phyloP scores from a whole-genome alignment of 2,113 vertebrate species.

The Neolamprologus modestus region DNA sequence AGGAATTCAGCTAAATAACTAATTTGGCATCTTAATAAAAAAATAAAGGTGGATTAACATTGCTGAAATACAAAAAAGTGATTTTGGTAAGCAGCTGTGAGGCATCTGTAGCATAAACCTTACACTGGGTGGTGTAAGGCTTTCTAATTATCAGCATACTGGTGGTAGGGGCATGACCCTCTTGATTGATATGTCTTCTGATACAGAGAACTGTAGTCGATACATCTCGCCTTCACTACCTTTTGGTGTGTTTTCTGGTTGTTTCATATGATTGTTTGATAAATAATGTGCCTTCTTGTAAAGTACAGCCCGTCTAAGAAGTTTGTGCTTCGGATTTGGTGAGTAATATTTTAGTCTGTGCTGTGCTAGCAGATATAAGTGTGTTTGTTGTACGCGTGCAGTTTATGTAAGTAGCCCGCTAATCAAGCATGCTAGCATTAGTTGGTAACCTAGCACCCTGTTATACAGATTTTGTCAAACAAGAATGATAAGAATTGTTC shows the following conservation, averaged over 20 bases:
- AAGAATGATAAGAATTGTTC: neutral
- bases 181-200: neutral
- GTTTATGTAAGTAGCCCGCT: neutral
- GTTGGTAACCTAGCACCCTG: neutral
- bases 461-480: neutral
- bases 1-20: neutral
- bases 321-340: neutral
- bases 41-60: neutral
- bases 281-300: neutral
- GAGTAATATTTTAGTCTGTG: neutral
- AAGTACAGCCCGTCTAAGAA: neutral
- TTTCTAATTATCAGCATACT: neutral
- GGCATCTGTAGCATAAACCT: neutral
- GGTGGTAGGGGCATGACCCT: neutral
- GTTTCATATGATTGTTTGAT: neutral
- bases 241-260: neutral
- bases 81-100: neutral
- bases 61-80: neutral
- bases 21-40: neutral
- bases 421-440: neutral
- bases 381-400: neutral
- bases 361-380: neutral
- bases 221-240: neutral
- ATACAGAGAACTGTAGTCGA: neutral
- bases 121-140: neutral